Conservation (phyloP, 2,888 invertebrate genomes). For the Argynnis bischoffii region DNA sequence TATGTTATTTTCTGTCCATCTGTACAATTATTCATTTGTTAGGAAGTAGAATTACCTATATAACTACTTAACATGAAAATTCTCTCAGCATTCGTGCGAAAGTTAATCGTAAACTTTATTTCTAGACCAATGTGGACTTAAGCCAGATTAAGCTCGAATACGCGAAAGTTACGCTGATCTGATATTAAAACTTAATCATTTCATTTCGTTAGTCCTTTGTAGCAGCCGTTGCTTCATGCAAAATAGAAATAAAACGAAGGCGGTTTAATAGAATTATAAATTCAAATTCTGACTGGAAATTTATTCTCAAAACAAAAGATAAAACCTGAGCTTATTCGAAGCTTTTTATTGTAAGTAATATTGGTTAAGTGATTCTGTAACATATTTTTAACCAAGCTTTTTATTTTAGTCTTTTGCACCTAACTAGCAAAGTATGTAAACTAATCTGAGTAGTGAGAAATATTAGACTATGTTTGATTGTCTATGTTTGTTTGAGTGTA, state of each 20-base stretch:
- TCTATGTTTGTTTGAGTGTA: too few relatives aligned
- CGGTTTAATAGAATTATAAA: constrained; percentile 30
- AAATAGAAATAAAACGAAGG: constrained; percentile 32
- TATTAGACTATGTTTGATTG: too few relatives aligned
- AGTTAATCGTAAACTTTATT: constrained; percentile 17
- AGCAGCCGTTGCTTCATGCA: constrained; percentile 32
- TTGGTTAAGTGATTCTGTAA: constrained; percentile 1
- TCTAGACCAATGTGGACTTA: constrained; percentile 23
- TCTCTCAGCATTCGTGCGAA: constrained; percentile 1
- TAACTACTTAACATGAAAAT: constrained; percentile 1
- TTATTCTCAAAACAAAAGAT: constrained; percentile 18
- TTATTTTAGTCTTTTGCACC: too few relatives aligned
- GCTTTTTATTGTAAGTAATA: background rate
- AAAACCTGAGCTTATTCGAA: constrained; percentile 11
- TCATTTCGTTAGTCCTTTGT: constrained; percentile 29
- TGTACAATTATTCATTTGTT: too few relatives aligned
- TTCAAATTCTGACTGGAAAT: constrained; percentile 28
- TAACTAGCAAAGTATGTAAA: too few relatives aligned
- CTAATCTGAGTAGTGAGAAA: too few relatives aligned
- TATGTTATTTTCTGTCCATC: too few relatives aligned
- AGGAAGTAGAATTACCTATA: background rate
- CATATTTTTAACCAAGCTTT: background rate
- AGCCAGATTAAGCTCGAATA: constrained; percentile 23
- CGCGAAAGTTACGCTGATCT: constrained; percentile 26
- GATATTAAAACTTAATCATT: constrained; percentile 30